phyloP scores from a whole-genome alignment of 2,888 invertebrate species.

The Ischnus inquisitorius region DNA sequence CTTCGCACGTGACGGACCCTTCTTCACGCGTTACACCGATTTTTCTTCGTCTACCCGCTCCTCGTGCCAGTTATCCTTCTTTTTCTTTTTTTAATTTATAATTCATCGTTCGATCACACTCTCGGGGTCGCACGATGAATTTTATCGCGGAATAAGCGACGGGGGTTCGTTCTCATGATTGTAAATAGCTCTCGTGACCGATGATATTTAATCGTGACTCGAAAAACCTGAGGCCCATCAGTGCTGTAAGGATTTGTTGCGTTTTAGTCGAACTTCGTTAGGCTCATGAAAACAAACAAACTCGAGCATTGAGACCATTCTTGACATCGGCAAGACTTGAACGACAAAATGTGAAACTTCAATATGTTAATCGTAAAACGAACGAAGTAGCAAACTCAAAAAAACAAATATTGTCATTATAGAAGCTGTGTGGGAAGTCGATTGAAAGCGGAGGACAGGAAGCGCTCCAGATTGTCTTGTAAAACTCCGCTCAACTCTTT shows the following conservation, averaged over 20 bases:
- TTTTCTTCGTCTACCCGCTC: conserved; percentile 18
- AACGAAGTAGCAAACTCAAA: too few relatives aligned
- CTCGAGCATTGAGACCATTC: too few relatives aligned
- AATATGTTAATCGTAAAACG: not conserved
- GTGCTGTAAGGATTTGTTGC: too few relatives aligned
- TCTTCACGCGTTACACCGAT: conserved; percentile 35
- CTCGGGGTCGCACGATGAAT: not conserved
- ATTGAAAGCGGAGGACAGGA: not conserved
- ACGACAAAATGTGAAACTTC: too few relatives aligned
- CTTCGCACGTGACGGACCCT: conserved; percentile 27
- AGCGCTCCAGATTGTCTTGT: not conserved
- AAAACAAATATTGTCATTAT: not conserved
- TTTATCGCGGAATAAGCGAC: not conserved
- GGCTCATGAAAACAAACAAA: not conserved
- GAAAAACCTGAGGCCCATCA: too few relatives aligned
- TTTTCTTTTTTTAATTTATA: not conserved
- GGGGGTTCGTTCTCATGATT: not conserved
- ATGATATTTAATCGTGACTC: not conserved
- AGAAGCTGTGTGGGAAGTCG: not conserved
- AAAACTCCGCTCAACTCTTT: conserved; percentile 1
- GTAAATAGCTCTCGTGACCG: not conserved
- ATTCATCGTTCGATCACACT: conserved; percentile 26
- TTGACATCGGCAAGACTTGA: too few relatives aligned
- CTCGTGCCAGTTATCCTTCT: not conserved
- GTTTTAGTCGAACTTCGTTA: not conserved